Conservation (phyloP, 2,113 vertebrate genomes). For the Furnarius figulus region DNA sequence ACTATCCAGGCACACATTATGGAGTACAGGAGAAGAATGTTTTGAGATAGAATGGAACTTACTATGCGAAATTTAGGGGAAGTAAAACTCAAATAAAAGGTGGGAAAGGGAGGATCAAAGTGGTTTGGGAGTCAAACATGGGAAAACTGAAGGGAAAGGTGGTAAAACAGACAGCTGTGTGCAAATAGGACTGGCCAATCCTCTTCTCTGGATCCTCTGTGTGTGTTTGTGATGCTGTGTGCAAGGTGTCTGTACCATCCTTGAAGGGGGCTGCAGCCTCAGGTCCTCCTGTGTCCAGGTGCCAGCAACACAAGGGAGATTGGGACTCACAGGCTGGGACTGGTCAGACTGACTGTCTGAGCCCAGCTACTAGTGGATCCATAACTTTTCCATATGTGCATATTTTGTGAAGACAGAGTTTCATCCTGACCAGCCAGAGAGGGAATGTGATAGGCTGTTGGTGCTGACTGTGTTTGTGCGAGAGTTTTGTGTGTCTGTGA, state of each 20-base stretch:
- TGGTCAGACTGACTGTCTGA: background rate
- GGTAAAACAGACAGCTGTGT: background rate
- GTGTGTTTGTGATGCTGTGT: background rate
- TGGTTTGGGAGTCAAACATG: background rate
- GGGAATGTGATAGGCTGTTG: background rate
- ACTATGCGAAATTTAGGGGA: background rate
- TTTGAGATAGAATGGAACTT: background rate
- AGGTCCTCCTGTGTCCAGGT: background rate
- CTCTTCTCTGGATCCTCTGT: background rate
- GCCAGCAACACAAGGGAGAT: background rate
- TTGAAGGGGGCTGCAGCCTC: background rate
- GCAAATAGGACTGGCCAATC: background rate
- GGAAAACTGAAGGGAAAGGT: background rate
- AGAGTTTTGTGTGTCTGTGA: background rate
- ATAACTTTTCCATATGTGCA: background rate
- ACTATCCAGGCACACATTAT: fast-evolving
- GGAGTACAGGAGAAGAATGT: fast-evolving
- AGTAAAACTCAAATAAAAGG: background rate
- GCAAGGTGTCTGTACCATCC: background rate
- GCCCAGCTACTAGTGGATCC: background rate
- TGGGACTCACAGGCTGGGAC: background rate
- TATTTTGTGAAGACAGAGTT: background rate
- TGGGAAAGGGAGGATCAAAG: background rate
- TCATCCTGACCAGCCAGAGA: background rate
- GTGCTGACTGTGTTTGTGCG: background rate